Conservation (phyloP, 2,888 invertebrate genomes). For the Drosophila incognita region DNA sequence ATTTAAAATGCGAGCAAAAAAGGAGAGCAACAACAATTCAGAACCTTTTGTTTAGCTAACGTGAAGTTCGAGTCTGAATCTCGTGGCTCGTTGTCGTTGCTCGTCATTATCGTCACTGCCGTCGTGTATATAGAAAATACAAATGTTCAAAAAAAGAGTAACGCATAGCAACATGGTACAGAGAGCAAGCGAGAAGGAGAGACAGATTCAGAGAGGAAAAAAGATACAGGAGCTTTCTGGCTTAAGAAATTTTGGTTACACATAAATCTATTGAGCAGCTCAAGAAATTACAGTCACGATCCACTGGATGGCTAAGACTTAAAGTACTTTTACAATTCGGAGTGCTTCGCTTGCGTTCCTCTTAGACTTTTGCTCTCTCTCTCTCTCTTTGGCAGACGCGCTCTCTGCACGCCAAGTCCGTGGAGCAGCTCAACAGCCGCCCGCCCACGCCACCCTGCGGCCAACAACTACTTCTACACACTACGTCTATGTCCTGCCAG, state of each 20-base stretch:
- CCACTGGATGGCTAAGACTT: conserved; percentile 13
- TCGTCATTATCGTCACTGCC: conserved; percentile 17
- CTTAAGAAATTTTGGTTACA: conserved; percentile 4
- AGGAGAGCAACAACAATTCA: conserved; percentile 24
- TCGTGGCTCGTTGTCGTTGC: conserved; percentile 8
- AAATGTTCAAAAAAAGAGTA: neutral
- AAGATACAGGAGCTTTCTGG: neutral
- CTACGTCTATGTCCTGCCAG: conserved; percentile 46
- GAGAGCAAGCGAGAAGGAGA: neutral
- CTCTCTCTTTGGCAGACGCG: neutral
- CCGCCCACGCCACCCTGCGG: conserved; percentile 12
- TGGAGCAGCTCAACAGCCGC: conserved; percentile 2
- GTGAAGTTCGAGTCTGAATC: conserved; percentile 27
- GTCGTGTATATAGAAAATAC: conserved; percentile 27
- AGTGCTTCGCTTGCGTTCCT: neutral
- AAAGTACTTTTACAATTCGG: conserved; percentile 6
- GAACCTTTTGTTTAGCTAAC: conserved; percentile 43
- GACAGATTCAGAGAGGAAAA: neutral
- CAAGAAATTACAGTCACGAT: conserved; percentile 31
- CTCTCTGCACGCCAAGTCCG: conserved; percentile 11
- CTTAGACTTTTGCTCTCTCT: neutral
- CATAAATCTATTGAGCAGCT: conserved; percentile 14
- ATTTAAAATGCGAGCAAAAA: conserved; percentile 23
- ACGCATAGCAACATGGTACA: neutral
- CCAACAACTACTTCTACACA: conserved; percentile 50